phyloP scores from a whole-genome alignment of 2,113 vertebrate species.

The Tautogolabrus adspersus region DNA sequence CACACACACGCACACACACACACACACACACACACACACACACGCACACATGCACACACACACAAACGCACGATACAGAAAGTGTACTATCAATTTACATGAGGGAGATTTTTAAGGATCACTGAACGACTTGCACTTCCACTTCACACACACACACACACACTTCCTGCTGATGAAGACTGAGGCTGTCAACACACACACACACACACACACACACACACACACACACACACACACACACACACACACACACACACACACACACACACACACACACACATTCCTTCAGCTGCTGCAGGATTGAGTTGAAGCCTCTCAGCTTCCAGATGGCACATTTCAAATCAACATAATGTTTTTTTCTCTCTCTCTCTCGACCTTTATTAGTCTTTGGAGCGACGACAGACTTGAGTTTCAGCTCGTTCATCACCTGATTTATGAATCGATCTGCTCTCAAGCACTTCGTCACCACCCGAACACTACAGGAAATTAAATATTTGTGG shows the following conservation, averaged over 20 bases:
- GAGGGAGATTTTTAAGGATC: slow-evolving; percentile 66
- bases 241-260: slow-evolving; percentile 32
- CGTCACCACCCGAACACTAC: background rate
- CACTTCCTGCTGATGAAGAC: slow-evolving; percentile 51
- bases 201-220: slow-evolving; percentile 45
- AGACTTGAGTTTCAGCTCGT: slow-evolving; percentile 18
- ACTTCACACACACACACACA: slow-evolving; percentile 45
- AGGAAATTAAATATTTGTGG: background rate
- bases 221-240: slow-evolving; percentile 53
- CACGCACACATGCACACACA: slow-evolving; percentile 7
- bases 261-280: slow-evolving; percentile 47
- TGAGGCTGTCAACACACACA: slow-evolving; percentile 64
- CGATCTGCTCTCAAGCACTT: background rate
- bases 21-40: slow-evolving; percentile 36
- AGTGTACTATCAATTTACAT: slow-evolving; percentile 69
- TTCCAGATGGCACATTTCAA: slow-evolving; percentile 56
- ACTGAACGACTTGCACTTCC: slow-evolving; percentile 61
- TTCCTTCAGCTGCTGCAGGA: slow-evolving; percentile 56
- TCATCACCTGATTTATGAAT: background rate
- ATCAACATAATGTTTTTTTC: slow-evolving; percentile 25
- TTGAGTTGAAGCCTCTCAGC: slow-evolving; percentile 32
- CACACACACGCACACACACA: slow-evolving; percentile 28
- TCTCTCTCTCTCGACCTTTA: slow-evolving; percentile 30
- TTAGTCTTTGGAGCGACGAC: slow-evolving; percentile 1
- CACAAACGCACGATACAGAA: slow-evolving; percentile 27